Evolutionary conservation across 2,888 invertebrate species (phyloP), one percentile per base, ranked within the genome.

Genomic region (Cephalotes varians): DNA sequence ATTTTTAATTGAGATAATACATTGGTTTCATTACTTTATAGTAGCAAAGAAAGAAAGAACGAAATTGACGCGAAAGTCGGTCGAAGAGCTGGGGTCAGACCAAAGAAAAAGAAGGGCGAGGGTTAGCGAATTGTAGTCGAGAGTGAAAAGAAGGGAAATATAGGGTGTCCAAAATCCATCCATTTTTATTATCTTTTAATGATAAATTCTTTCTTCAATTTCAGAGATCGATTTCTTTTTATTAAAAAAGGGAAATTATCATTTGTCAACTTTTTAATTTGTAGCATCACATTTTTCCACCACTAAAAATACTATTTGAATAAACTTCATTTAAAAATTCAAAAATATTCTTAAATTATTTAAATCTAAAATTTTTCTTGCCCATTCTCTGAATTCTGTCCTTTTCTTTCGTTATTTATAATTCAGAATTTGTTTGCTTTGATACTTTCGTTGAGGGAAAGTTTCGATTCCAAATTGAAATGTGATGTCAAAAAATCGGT

Each of bases 1-100:
- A 76, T 76, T 76, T 76, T 67, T 67, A 76, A 67, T 76, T 76
- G 49, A 76, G 37, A 54, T 76, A 40, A 76, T 67, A 76, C 10
- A 76, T 76, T 47, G 47, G 15, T 60, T 65, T 49, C 25, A 37
- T 51, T 51, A 67, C 71, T 67, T 76, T 67, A n/a, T n/a, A n/a
- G 56, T 34, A 73, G 56, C 74, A 31, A 37, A 31, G 25, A 34
- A 21, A 72, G 79, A 47, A 56, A 56, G 73, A 69, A 44, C 40
- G 31, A 79, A 79, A 79, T 58, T 58, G 79, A 56, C 65, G 28
- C 28, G 49, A 58, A 81, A 79, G 56, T 82, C 56, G 56, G 51
- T 51, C 28, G 76, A 65, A 44, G 21, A 58, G 54, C 12, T 21
- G 56, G 44, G 58, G 40, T 15, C 51, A 64, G 25, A 40, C 54